These are phyloP conservation scores for Diadromus collaris DNA, from an alignment of 2,888 invertebrate genomes.

Conservation along the genomic window DNA sequence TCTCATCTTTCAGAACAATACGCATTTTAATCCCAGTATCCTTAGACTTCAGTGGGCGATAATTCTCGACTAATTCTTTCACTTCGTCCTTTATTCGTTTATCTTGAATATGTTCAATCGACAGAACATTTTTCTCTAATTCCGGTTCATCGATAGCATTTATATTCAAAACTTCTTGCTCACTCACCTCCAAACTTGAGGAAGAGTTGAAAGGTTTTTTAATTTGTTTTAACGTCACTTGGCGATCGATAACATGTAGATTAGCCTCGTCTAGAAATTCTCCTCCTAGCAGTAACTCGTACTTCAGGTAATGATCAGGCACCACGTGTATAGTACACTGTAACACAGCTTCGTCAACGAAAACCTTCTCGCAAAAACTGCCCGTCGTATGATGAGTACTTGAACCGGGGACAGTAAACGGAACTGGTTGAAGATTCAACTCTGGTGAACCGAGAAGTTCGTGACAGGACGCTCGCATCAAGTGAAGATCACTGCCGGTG, in stretches of 20 bases:
- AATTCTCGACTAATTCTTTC: slow-evolving; percentile 21
- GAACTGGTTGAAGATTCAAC: slow-evolving; percentile 16
- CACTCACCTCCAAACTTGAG: no score
- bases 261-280: slow-evolving; percentile 7
- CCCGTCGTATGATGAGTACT: slow-evolving; percentile 21
- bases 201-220: no score
- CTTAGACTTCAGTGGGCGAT: slow-evolving; percentile 38
- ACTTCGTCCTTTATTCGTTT: no score
- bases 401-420: slow-evolving; percentile 20
- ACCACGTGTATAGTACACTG: not conserved
- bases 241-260: not conserved
- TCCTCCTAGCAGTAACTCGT: slow-evolving; percentile 7
- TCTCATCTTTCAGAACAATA: slow-evolving; percentile 56
- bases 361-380: slow-evolving; percentile 14
- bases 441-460: slow-evolving; percentile 41
- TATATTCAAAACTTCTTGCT: not conserved
- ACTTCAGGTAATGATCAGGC: not conserved
- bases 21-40: slow-evolving; percentile 47
- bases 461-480: slow-evolving; percentile 49
- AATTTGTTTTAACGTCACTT: no score
- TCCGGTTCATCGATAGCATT: not conserved
- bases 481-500: slow-evolving; percentile 55
- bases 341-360: not conserved
- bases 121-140: not conserved
- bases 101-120: not conserved